phyloP scores from a whole-genome alignment of 2,797 vertebrate species.

The Malacoraja senta region DNA sequence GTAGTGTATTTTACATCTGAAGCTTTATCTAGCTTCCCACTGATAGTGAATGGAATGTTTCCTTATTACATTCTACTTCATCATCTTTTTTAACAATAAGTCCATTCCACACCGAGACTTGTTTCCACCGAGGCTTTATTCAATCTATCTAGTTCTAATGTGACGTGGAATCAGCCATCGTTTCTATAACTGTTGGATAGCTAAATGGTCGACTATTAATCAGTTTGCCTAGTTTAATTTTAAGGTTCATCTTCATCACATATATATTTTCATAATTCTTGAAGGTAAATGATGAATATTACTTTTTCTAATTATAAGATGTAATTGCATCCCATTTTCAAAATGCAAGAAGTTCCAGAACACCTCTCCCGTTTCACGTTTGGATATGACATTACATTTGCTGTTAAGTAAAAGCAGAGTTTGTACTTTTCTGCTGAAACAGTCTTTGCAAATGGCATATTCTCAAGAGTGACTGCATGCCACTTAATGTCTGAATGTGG shows the following conservation, averaged over 20 bases:
- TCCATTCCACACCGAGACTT: not conserved
- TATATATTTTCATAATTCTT: not conserved
- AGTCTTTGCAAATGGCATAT: not conserved
- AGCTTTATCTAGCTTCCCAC: constrained; percentile 16
- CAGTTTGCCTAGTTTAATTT: not conserved
- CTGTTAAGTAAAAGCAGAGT: not conserved
- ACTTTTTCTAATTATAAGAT: not conserved
- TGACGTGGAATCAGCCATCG: not conserved
- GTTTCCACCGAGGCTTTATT: not conserved
- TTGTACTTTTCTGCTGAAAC: constrained; percentile 12
- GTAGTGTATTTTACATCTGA: constrained; percentile 7
- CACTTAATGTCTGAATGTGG: not conserved
- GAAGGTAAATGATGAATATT: not conserved
- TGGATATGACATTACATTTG: not conserved
- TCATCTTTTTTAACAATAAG: not conserved
- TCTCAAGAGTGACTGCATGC: constrained; percentile 12
- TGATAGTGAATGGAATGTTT: constrained; percentile 11
- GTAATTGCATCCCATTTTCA: not conserved
- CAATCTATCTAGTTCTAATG: not conserved
- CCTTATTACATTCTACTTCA: not conserved
- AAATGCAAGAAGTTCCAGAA: not conserved
- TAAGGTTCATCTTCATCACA: not conserved
- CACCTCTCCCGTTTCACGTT: not conserved
- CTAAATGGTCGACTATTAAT: not conserved
- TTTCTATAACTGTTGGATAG: not conserved